phyloP scores from a whole-genome alignment of 1,140 invertebrate species.

The Tetranychus cinnabarinus region DNA sequence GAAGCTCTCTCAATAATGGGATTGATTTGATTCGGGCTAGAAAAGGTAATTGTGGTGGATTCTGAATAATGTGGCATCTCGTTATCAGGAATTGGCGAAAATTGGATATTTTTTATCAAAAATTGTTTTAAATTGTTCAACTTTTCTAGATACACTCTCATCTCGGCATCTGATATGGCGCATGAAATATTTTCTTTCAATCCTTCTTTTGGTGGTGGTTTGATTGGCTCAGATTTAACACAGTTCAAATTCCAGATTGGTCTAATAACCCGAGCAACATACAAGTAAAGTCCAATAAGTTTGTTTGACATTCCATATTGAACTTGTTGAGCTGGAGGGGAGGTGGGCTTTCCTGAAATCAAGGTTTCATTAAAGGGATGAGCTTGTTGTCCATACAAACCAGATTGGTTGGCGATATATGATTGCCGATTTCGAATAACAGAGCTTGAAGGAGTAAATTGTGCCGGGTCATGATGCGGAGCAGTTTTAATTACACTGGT shows the following conservation, averaged over 20 bases:
- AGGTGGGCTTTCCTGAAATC: not conserved
- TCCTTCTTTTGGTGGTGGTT: slow-evolving; percentile 10
- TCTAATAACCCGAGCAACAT: slow-evolving; percentile 44
- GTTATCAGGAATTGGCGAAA: slow-evolving; percentile 16
- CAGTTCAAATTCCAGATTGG: slow-evolving; percentile 22
- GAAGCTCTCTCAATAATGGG: slow-evolving; percentile 35
- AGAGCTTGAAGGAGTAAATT: no score
- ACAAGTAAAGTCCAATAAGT: slow-evolving; percentile 78
- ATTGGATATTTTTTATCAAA: slow-evolving; percentile 31
- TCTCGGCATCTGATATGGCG: slow-evolving; percentile 28
- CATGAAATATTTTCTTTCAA: slow-evolving; percentile 16
- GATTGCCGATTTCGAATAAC: not conserved
- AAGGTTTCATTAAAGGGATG: not conserved
- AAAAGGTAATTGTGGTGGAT: not conserved
- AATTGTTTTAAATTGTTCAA: slow-evolving; percentile 35
- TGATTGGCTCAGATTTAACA: slow-evolving; percentile 16
- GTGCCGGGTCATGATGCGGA: no score
- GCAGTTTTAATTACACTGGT: no score
- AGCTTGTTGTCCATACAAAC: not conserved
- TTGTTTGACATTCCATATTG: slow-evolving; percentile 27
- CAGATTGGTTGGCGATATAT: not conserved
- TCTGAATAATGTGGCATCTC: not conserved
- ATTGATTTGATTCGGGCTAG: not conserved
- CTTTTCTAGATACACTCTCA: slow-evolving; percentile 32
- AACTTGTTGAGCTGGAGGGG: not conserved